These are phyloP conservation scores for Trididemnum miniatum DNA, from an alignment of 23 tunicate genomes.

Conservation along the genomic window DNA sequence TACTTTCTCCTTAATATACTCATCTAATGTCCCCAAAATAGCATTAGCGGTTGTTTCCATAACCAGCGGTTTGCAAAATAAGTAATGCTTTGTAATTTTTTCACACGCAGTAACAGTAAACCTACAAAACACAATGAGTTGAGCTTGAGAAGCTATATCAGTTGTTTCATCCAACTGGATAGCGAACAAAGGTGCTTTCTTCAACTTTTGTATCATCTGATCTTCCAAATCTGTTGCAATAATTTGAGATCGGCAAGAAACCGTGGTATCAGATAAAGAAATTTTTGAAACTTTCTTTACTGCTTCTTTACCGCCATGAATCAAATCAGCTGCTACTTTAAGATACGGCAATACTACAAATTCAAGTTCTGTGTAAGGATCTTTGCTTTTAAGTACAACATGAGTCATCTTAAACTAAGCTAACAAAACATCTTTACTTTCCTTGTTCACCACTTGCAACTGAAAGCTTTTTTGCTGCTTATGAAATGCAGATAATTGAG, in stretches of 20 bases:
- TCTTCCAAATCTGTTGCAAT: constrained; percentile 4
- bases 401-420: constrained; percentile 16
- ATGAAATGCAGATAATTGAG: constrained; percentile 6
- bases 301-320: constrained; percentile 22
- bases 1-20: constrained; percentile 28
- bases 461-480: constrained; percentile 6
- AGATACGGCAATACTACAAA: constrained; percentile 2
- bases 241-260: constrained; percentile 27
- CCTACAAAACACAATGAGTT: constrained; percentile 15
- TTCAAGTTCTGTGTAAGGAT: constrained; percentile 11
- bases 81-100: constrained; percentile 27
- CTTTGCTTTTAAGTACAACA: background rate
- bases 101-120: constrained; percentile 19
- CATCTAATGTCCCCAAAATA: constrained; percentile 29
- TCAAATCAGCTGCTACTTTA: constrained; percentile 24
- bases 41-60: constrained; percentile 18
- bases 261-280: constrained; percentile 25
- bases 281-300: constrained; percentile 14
- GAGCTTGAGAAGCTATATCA: constrained; percentile 24
- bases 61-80: constrained; percentile 29
- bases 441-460: background rate
- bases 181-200: constrained; percentile 22
- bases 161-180: constrained; percentile 22
- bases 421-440: constrained; percentile 11
- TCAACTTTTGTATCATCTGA: no score